phyloP scores from a whole-genome alignment of 2,888 invertebrate genomes.

The Archips crataeganus region DNA sequence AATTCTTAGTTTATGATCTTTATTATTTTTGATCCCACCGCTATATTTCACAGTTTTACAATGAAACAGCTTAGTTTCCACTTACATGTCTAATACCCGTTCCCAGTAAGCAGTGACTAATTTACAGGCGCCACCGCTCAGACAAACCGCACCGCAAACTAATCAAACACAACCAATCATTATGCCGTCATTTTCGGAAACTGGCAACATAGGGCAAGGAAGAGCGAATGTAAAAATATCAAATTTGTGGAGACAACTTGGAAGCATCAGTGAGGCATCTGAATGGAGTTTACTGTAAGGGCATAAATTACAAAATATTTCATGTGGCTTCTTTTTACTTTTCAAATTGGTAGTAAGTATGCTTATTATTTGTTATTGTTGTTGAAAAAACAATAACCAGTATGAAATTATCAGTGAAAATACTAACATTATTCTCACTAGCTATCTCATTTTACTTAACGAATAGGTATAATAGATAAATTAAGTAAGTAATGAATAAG shows the following conservation, averaged over 20 bases:
- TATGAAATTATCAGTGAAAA: no score
- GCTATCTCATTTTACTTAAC: no score
- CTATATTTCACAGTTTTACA: neutral
- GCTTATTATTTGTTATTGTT: no score
- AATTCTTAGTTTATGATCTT: no score
- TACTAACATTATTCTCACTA: no score
- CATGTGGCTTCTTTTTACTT: no score
- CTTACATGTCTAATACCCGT: constrained; percentile 50
- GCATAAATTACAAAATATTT: no score
- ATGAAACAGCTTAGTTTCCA: constrained; percentile 28
- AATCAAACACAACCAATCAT: constrained; percentile 79
- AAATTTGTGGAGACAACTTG: constrained; percentile 2
- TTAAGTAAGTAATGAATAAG: no score
- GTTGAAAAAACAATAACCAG: no score
- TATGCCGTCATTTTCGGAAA: constrained; percentile 76
- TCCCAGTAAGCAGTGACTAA: constrained; percentile 66
- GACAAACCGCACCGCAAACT: constrained; percentile 69
- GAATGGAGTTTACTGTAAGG: neutral
- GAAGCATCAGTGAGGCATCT: constrained; percentile 31
- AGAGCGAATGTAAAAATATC: constrained; percentile 31
- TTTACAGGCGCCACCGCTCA: constrained; percentile 76
- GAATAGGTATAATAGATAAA: no score
- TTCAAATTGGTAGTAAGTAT: no score
- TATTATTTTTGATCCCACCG: neutral
- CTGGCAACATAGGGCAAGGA: constrained; percentile 59